Percentiles rank a stretch among this genome's conserved stretches.
phyloP scores from a whole-genome alignment of 2,113 vertebrate genomes.

The Rafetus swinhoei region DNA sequence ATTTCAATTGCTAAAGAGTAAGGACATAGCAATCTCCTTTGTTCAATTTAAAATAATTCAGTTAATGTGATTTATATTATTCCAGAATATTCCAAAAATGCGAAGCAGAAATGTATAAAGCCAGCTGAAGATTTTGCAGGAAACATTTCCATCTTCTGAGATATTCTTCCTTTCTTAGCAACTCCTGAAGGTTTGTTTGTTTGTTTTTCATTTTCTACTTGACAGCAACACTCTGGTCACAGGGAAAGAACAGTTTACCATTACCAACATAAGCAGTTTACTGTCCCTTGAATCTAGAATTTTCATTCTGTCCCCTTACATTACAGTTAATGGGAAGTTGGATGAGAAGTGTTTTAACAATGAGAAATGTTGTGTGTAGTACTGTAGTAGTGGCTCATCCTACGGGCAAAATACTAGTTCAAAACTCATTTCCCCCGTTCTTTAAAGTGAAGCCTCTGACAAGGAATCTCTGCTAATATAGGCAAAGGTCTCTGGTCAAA shows the following conservation, averaged over 20 bases:
- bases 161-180: background rate
- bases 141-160: background rate
- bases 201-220: background rate
- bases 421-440: background rate
- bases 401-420: background rate
- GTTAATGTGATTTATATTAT: background rate
- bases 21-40: background rate
- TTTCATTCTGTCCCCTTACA: background rate
- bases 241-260: background rate
- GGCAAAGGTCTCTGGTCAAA: background rate
- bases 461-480: background rate
- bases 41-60: background rate
- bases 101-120: constrained; percentile 11
- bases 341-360: background rate
- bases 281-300: background rate
- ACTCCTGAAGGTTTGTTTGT: background rate
- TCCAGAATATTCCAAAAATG: background rate
- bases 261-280: background rate
- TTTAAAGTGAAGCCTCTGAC: background rate
- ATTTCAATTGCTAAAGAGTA: background rate
- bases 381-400: background rate
- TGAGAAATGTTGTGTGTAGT: fast-evolving
- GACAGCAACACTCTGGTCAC: background rate
- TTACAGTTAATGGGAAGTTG: background rate
- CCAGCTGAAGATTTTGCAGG: background rate